phyloP scores from a whole-genome alignment of 2,888 invertebrate species.

The Hemaris fuciformis region DNA sequence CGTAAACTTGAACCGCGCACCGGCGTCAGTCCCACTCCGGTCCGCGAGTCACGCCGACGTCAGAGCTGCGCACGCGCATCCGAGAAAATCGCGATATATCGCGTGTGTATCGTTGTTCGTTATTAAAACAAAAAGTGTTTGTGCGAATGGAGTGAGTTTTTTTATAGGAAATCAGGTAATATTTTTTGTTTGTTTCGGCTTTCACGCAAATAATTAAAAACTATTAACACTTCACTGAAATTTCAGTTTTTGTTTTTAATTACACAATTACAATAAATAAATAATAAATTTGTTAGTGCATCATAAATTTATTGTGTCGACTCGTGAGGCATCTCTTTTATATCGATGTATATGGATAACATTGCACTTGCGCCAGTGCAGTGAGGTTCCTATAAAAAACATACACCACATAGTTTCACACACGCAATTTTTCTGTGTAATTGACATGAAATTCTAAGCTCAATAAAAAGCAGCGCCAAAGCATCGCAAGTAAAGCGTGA shows the following conservation, averaged over 20 bases:
- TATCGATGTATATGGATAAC: too few relatives aligned
- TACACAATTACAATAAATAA: too few relatives aligned
- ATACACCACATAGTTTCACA: not conserved
- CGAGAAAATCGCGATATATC: constrained; percentile 1
- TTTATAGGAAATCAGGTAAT: not conserved
- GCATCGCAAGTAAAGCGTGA: not conserved
- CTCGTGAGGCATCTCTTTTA: too few relatives aligned
- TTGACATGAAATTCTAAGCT: not conserved
- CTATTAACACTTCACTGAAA: too few relatives aligned
- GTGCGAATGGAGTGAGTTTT: constrained; percentile 4
- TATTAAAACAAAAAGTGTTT: not conserved
- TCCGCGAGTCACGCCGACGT: not conserved
- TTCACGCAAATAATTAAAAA: not conserved
- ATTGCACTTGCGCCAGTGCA: too few relatives aligned
- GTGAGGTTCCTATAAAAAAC: too few relatives aligned
- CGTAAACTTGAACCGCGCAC: constrained; percentile 18
- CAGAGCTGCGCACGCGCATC: not conserved
- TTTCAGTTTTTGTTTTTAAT: too few relatives aligned
- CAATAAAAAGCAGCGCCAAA: not conserved
- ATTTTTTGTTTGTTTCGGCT: not conserved
- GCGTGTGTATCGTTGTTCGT: constrained; percentile 1
- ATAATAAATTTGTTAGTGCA: too few relatives aligned
- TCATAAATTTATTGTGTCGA: too few relatives aligned
- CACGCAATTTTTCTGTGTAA: not conserved
- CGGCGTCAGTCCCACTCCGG: not conserved